Conservation (phyloP, 1,140 invertebrate species). For the Listronotus oregonensis region DNA sequence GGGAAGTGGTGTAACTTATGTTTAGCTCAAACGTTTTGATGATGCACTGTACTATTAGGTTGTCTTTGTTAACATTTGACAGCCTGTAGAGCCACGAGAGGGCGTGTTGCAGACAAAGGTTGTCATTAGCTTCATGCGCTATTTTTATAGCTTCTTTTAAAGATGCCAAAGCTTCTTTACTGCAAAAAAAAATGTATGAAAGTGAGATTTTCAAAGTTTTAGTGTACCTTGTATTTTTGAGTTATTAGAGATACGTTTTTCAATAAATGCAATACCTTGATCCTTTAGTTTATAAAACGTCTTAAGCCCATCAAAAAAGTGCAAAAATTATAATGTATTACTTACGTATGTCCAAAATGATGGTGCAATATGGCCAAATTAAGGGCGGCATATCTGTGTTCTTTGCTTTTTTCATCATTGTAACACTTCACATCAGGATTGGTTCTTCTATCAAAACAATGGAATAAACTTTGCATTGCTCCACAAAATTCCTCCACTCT, state of each 20-base stretch:
- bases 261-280: no score
- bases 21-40: slow-evolving; percentile 64
- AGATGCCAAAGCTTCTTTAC: slow-evolving; percentile 76
- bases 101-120: slow-evolving; percentile 82
- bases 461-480: slow-evolving; percentile 80
- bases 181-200: slow-evolving; percentile 54
- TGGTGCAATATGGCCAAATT: slow-evolving; percentile 88
- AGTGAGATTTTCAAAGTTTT: neutral
- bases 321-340: no score
- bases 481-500: slow-evolving; percentile 86
- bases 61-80: slow-evolving; percentile 54
- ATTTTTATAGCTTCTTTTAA: slow-evolving; percentile 84
- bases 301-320: no score
- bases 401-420: slow-evolving; percentile 71
- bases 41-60: slow-evolving; percentile 65
- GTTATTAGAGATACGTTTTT: no score
- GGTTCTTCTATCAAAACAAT: slow-evolving; percentile 80
- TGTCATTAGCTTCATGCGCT: slow-evolving; percentile 86
- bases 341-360: slow-evolving; percentile 83
- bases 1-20: slow-evolving; percentile 66
- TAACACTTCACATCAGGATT: slow-evolving; percentile 54
- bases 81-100: slow-evolving; percentile 79
- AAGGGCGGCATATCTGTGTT: slow-evolving; percentile 85
- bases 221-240: no score
- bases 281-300: no score